A percentile compares a stretch with the other conserved stretches of the same genome.
phyloP scores from a whole-genome alignment of 2,888 invertebrate genomes.

The Amiota mariae region DNA sequence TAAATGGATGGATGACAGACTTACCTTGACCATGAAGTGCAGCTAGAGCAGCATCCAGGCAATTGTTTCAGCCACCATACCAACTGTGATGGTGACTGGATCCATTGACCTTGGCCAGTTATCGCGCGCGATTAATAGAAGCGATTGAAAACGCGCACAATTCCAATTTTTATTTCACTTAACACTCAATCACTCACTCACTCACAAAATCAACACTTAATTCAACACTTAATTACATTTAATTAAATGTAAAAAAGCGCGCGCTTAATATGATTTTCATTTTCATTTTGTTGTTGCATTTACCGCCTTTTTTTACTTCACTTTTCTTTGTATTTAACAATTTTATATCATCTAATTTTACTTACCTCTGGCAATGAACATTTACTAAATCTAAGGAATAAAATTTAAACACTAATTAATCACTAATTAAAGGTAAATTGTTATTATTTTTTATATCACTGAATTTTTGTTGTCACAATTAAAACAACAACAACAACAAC shows the following conservation, averaged over 20 bases:
- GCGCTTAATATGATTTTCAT: not conserved
- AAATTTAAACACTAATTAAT: constrained; percentile 1
- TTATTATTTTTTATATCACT: not conserved
- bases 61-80: not conserved
- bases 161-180: not conserved
- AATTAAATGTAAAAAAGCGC: constrained; percentile 2
- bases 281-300: constrained; percentile 9
- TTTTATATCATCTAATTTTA: not conserved
- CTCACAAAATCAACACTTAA: not conserved
- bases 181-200: not conserved
- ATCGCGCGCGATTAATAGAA: not conserved
- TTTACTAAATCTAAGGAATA: constrained; percentile 1
- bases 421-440: not conserved
- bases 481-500: not conserved
- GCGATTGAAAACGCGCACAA: not conserved
- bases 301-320: constrained; percentile 7
- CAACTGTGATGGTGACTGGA: not conserved
- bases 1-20: not conserved
- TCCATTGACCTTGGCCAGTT: constrained; percentile 1
- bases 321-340: not conserved
- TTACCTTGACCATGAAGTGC: constrained; percentile 28
- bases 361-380: constrained; percentile 21
- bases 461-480: not conserved
- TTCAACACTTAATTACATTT: not conserved
- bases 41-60: not conserved